These are phyloP conservation scores for Erpetoichthys calabaricus DNA, from an alignment of 2,797 vertebrate species.

Conservation along the genomic window DNA sequence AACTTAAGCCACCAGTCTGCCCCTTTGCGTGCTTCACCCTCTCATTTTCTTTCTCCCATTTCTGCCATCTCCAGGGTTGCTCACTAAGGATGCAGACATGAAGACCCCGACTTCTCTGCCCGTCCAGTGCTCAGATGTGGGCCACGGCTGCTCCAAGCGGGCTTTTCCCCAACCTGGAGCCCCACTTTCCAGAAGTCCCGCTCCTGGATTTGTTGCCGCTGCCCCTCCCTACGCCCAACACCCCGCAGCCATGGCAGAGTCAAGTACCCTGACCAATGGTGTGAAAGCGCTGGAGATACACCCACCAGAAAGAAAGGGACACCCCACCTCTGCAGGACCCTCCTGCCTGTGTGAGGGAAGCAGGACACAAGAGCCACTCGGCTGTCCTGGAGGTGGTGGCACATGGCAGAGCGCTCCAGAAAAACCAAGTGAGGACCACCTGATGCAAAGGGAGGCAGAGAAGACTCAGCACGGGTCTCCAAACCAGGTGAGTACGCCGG, in stretches of 20 bases:
- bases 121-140: slow-evolving; percentile 32
- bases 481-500: too few relatives aligned
- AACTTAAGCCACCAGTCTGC: too few relatives aligned
- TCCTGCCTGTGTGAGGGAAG: slow-evolving; percentile 6
- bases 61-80: too few relatives aligned
- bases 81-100: slow-evolving; percentile 7
- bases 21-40: too few relatives aligned
- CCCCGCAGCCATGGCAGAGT: background rate
- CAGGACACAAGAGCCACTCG: slow-evolving; percentile 10
- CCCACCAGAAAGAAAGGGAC: too few relatives aligned
- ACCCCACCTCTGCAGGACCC: too few relatives aligned
- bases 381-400: background rate
- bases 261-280: slow-evolving; percentile 23
- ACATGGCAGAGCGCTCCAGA: too few relatives aligned
- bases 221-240: slow-evolving; percentile 1
- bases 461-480: too few relatives aligned
- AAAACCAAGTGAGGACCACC: too few relatives aligned
- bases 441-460: too few relatives aligned
- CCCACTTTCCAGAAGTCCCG: background rate
- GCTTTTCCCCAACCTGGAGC: background rate
- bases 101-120: slow-evolving; percentile 30
- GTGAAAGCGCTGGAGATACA: slow-evolving; percentile 27
- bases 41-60: too few relatives aligned
- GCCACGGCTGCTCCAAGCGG: background rate
- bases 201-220: background rate